Evolutionary conservation across 1,140 invertebrate species (phyloP), one percentile per base, ranked within the genome.

Genomic region (Heliothis virescens): DNA sequence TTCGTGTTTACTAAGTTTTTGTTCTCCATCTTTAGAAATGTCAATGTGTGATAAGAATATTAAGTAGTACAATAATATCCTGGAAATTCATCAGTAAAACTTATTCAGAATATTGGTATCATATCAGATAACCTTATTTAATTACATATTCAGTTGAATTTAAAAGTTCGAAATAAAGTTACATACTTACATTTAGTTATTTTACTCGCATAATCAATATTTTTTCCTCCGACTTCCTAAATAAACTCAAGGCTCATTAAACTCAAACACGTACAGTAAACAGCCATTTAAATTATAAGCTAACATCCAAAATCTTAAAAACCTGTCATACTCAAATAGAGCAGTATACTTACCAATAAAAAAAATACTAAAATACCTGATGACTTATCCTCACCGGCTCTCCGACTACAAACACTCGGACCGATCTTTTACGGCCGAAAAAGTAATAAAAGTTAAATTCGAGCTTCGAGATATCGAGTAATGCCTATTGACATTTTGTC

Each of bases 391-490:
- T 3, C 57, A 2, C 72, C 1, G 15, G 41, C 74, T 76, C 74
- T 15, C n/a, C 9, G 60, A 52, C 74, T 41, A 65, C 26, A 79
- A 76, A 53, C 47, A 65, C 73, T 75, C 41, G 41, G 57, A 47
- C 47, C 60, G 48, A 79, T 63, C 65, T 79, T 78, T 84, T 81
- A 84, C 53, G 55, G 69, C 59, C 74, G 18, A 81, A 63, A 62
- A 57, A 65, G 53, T 65, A 65, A 81, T 79, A 82, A 84, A 83
- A 60, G 80, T 83, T 82, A 87, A 85, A 82, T 80, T 80, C 78
- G 79, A 85, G 82, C 83, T 86, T 85, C 73, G 69, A 82, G 82
- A 81, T 87, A 84, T 83, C 86, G 72, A 41, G 52, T 78, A 81
- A 81, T 81, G 79, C 72, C 60, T 81, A 80, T 81, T 80, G 81